phyloP scores from a whole-genome alignment of 2,888 invertebrate genomes.

The Teleiodes luculella region DNA sequence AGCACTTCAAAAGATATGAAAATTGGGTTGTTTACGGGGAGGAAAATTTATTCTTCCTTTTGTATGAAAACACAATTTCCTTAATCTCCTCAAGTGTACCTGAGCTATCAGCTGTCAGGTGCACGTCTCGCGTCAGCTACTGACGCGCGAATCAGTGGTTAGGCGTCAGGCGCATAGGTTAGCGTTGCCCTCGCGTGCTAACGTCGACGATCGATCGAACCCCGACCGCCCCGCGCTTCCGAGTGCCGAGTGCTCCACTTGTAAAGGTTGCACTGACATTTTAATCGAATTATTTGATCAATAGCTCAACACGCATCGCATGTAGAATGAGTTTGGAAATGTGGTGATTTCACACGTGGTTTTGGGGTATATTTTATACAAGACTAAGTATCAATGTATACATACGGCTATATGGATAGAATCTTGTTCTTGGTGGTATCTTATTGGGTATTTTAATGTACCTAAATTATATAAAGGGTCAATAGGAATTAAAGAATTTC shows the following conservation, averaged over 20 bases:
- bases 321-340: background rate
- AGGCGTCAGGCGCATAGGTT: too few relatives aligned
- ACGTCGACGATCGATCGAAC: constrained; percentile 15
- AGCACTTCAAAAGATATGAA: too few relatives aligned
- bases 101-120: constrained; percentile 52
- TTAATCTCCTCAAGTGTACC: constrained; percentile 11
- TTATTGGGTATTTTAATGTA: too few relatives aligned
- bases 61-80: too few relatives aligned
- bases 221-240: background rate
- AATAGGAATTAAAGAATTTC: too few relatives aligned
- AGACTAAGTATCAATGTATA: background rate
- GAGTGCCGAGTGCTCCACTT: constrained; percentile 7
- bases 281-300: constrained; percentile 16
- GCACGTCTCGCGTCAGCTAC: constrained; percentile 48
- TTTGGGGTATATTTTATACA: background rate
- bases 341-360: background rate
- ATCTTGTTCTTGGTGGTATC: too few relatives aligned
- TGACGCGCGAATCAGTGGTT: constrained; percentile 55
- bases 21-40: too few relatives aligned
- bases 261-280: constrained; percentile 26
- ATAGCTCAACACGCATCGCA: constrained; percentile 5
- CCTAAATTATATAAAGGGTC: too few relatives aligned
- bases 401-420: too few relatives aligned
- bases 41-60: too few relatives aligned
- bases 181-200: constrained; percentile 31